Evolutionary conservation across 2,797 vertebrate species (phyloP).

Genomic region (Pampus argenteus): DNA sequence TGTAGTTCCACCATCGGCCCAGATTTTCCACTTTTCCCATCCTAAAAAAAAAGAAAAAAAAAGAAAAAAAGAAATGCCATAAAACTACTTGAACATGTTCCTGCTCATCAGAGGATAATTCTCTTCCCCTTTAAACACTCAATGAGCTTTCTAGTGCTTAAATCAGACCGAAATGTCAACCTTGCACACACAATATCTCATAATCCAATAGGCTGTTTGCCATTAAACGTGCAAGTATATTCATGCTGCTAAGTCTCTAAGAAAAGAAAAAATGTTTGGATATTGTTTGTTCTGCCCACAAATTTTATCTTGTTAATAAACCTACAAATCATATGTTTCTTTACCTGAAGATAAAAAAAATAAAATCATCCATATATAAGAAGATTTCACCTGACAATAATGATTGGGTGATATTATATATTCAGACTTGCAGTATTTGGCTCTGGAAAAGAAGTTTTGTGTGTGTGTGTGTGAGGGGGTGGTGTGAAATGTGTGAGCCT

Average conservation of each 20-base stretch:
- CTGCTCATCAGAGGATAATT: background rate
- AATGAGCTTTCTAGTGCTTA: background rate
- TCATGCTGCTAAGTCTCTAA: background rate
- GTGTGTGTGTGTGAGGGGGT: constrained; percentile 24
- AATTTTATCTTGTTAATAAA: background rate
- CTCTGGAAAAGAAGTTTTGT: background rate
- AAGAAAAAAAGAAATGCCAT: too few species aligned
- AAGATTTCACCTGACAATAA: constrained; percentile 2
- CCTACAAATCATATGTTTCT: background rate
- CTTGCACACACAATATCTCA: background rate
- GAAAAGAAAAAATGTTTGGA: background rate
- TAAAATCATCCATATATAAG: background rate
- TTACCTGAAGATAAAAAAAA: background rate
- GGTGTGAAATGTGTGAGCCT: constrained; percentile 28
- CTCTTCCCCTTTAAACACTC: background rate
- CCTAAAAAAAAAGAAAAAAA: too few species aligned
- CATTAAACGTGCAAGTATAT: background rate
- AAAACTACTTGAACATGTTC: too few species aligned
- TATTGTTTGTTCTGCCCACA: background rate
- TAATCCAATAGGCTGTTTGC: background rate
- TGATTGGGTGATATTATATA: background rate
- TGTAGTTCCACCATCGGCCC: background rate
- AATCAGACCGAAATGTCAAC: background rate
- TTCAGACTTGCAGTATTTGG: background rate
- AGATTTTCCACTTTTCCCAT: background rate